Evolutionary conservation across 2,113 vertebrate species (phyloP), one percentile per base, ranked within the genome.

Genomic region (Protobothrops mucrosquamatus): DNA sequence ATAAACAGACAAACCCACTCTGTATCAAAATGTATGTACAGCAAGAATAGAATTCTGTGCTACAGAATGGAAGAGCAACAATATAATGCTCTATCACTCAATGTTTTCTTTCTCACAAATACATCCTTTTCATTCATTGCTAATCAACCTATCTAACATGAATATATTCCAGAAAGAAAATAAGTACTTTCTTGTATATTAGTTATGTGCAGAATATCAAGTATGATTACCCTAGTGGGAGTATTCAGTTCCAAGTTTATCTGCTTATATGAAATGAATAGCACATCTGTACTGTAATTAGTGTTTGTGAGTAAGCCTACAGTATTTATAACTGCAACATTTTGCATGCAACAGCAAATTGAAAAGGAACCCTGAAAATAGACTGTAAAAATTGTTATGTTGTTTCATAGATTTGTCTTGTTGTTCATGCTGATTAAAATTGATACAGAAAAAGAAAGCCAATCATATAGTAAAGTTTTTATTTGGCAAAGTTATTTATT

Each of bases 281-380:
- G 46, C 24, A 39, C 86, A 69, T 88, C 59, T 61, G 57, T 69
- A 85, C 15, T 85, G 43, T 29, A 61, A 57, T 46, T 26, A 93
- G 56, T 64, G 43, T 87, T 86, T 10, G 12, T n/a, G 29, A 85
- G 39, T 26, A 93, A 51, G 55, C 81, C 92, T 90, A 39, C 39
- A 39, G 39, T 39, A 90, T 90, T 93, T 93, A 93, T 93, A 90
- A 48, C 55, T 93, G 54, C 85, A 90, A 93, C 88, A 86, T 54
- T 90, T 86, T 52, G 88, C 85, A 86, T 89, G 55, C 88, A 90
- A 61, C 46, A 93, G 29, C 89, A 90, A 57, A 85, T 24, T 93
- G 89, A 93, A 89, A 90, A 90, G 14, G 74, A 85, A 90, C 74
- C 52, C 43, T 90, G 56, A 93, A 90, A 89, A 93, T 61, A 48